Evolutionary conservation across 2,113 vertebrate genomes (phyloP), one percentile per base, ranked within the genome.

Genomic region (Uria aalge): DNA sequence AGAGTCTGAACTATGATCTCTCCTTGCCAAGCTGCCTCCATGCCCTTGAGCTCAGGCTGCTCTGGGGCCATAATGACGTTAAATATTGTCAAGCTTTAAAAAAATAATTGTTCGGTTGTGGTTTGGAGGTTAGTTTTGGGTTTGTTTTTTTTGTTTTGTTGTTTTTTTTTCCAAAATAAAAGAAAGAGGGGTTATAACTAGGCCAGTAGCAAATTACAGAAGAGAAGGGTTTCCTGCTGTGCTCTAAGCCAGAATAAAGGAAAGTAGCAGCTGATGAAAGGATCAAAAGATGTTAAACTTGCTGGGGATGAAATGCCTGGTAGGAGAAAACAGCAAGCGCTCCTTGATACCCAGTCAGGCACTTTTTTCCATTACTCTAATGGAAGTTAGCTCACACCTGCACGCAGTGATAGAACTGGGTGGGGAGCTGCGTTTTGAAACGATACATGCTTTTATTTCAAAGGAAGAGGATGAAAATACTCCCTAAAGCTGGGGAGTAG

Each of bases 1-100:
- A 47, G 56, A 32, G 15, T 4, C 41, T 63, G 45, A 22, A 1
- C 19, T 12, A 5, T 5, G 24, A 0, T 1, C 24, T 3, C n/a
- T 57, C 66, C 71, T 34, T 4, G 0, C 26, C 60, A 77, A 23
- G 7, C 8, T 22, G 50, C 17, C 64, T 77, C 59, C 30, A 2
- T 32, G 12, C 72, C 19, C n/a, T 23, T 48, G 19, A 43, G 5
- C 41, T 29, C 9, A 5, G 22, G 38, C 47, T 52, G 43, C 50
- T 45, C 34, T 17, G 41, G 21, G 32, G 59, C 23, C 43, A 2
- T 32, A 19, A 32, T 8, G 16, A 24, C 1, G 9, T 36, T 36
- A 9, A 32, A 21, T 8, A 36, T 5, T 52, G 16, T 15, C 50
- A 14, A 21, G 15, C 50, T 66, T 68, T 55, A 27, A 19, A 78